A percentile compares a stretch with the other conserved stretches of the same genome.
Conservation (phyloP, 2,113 vertebrate genomes). For the Salvator merianae region DNA sequence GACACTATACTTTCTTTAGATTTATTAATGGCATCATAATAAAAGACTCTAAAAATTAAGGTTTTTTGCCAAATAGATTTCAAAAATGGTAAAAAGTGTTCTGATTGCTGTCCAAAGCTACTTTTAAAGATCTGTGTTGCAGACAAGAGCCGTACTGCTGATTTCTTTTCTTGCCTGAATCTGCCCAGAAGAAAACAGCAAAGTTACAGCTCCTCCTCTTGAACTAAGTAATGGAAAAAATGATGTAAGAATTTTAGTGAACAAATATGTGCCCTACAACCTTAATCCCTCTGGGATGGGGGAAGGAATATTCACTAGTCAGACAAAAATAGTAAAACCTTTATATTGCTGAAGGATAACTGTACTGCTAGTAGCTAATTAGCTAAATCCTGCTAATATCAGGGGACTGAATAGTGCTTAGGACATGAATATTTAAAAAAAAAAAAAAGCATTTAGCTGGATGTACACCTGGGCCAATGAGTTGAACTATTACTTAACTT, state of each 20-base stretch:
- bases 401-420: neutral
- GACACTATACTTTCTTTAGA: neutral
- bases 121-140: neutral
- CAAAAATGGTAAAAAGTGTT: neutral
- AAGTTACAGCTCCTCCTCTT: slow-evolving; percentile 71
- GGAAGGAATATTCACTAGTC: slow-evolving; percentile 44
- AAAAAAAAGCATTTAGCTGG: neutral
- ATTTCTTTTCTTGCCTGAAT: slow-evolving; percentile 6
- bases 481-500: neutral
- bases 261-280: slow-evolving; percentile 86
- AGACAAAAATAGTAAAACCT: slow-evolving; percentile 82
- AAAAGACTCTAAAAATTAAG: neutral
- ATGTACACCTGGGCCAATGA: neutral
- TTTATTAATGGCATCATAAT: neutral
- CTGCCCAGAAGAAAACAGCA: slow-evolving; percentile 58
- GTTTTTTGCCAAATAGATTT: neutral
- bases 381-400: slow-evolving; percentile 44
- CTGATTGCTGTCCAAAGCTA: neutral
- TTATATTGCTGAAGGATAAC: slow-evolving; percentile 51
- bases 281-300: slow-evolving; percentile 67
- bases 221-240: slow-evolving; percentile 86
- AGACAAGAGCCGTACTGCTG: accelerated
- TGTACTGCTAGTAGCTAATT: slow-evolving; percentile 44
- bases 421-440: neutral
- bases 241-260: slow-evolving; percentile 83